Base-by-base conservation (phyloP, 2,797 vertebrate species). In the Perodicticus potto region DNA sequence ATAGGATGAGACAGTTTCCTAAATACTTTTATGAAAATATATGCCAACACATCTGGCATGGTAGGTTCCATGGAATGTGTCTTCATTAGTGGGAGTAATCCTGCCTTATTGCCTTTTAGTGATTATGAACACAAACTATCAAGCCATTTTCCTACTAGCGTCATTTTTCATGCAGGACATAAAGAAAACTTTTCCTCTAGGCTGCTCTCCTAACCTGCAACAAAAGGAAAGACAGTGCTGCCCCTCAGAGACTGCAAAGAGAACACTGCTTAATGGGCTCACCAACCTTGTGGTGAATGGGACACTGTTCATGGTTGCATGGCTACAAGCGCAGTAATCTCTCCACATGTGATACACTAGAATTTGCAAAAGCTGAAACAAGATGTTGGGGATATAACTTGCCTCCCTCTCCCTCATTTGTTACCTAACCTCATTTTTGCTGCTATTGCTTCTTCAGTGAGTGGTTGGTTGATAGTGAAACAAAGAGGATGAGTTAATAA, bases 151-250 rank as follows among this genome's bases (percentile, higher is more conserved):
- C 4, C 7, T 9, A 7, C 19, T 34, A 3, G 37, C 34, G 45
- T 72, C 67, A 65, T 45, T 93, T 16, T 93, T 92, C 92, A 11
- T 67, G 37, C 25, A 63, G 32, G 37, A 80, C 37, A 32, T 34
- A 49, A 57, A 95, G 53, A 81, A 86, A 86, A 95, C 29, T 40
- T 40, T 40, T 40, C 61, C 29, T 70, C 40, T 37, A 40, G 13
- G 25, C 29, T 12, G 1, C 2, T 77, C 37, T 7, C 45, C 11
- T 69, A 22, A 84, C 6, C 6, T 7, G 20, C 55, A 87, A 91
- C 59, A 29, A 89, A 96, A 81, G 32, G 73, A 55, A 94, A 84
- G 72, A 81, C 55, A 88, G 9, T 3, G 2, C 63, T 91, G 78
- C 74, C 72, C 67, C 63, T 76, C 40, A 84, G 84, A 91, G 78